Evolutionary conservation across 1,140 invertebrate species (phyloP).

Genomic region (Drosophila oshimai): DNA sequence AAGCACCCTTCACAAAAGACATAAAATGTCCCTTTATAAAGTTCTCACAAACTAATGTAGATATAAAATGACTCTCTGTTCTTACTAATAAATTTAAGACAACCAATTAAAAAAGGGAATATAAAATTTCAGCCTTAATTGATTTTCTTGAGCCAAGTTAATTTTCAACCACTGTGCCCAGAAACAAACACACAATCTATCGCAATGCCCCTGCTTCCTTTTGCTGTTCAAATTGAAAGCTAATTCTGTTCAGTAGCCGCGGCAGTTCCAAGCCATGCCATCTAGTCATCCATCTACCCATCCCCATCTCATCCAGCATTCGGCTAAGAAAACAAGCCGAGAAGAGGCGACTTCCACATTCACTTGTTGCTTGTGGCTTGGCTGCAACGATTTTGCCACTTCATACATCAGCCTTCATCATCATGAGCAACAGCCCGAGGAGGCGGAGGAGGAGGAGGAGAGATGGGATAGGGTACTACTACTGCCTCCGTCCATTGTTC

Average conservation of each 20-base stretch:
- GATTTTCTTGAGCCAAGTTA: background rate
- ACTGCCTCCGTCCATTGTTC: slow-evolving; percentile 13
- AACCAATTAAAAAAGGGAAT: too few species aligned
- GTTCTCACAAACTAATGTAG: too few species aligned
- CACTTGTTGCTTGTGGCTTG: slow-evolving; percentile 61
- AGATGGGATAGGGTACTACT: background rate
- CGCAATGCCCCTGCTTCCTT: slow-evolving; percentile 8
- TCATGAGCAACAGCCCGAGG: background rate
- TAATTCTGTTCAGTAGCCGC: slow-evolving; percentile 50
- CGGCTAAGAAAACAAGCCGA: slow-evolving; percentile 6
- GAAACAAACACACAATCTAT: slow-evolving; percentile 4
- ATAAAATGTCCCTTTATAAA: too few species aligned
- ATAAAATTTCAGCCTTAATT: too few species aligned
- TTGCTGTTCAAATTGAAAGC: slow-evolving; percentile 43
- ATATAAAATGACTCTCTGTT: too few species aligned
- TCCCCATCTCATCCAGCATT: slow-evolving; percentile 5
- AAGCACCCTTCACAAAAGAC: too few species aligned
- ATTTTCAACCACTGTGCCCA: slow-evolving; percentile 4
- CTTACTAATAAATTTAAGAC: too few species aligned
- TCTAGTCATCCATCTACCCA: slow-evolving; percentile 22
- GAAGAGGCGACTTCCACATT: slow-evolving; percentile 14
- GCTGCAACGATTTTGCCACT: slow-evolving; percentile 66
- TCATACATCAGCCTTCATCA: slow-evolving; percentile 63
- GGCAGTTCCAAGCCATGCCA: slow-evolving; percentile 27
- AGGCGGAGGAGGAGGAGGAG: background rate